phyloP scores from a whole-genome alignment of 2,797 vertebrate genomes.

The Florisuga fusca region DNA sequence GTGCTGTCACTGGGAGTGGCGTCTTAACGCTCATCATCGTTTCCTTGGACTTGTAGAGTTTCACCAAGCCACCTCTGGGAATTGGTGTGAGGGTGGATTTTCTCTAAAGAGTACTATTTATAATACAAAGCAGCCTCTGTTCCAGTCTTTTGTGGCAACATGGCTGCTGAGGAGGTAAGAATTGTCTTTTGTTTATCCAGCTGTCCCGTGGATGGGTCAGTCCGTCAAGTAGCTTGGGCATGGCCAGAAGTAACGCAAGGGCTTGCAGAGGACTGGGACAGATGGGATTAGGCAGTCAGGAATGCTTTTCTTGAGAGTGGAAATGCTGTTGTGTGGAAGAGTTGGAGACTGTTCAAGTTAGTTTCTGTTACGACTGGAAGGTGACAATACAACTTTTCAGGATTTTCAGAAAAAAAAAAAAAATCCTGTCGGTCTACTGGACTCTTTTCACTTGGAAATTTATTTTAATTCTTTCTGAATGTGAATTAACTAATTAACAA shows the following conservation, averaged over 20 bases:
- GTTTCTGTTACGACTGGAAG: not conserved
- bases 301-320: not conserved
- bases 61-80: not conserved
- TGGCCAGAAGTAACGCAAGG: not conserved
- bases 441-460: not conserved
- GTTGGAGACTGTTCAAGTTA: not conserved
- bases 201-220: not conserved
- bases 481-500: not conserved
- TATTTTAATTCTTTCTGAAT: not conserved
- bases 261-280: not conserved
- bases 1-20: not conserved
- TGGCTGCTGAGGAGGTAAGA: not conserved
- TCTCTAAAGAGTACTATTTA: not conserved
- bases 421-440: not conserved
- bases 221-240: not conserved
- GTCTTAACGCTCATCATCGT: accelerated
- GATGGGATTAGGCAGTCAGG: not conserved
- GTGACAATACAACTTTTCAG: not conserved
- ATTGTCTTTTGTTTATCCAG: not conserved
- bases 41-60: not conserved
- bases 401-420: not conserved
- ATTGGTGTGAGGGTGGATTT: not conserved
- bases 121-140: not conserved
- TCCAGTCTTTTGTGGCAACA: not conserved
- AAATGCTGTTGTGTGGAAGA: not conserved